Conservation (phyloP, 2,888 invertebrate species). For the Volucella zonaria region DNA sequence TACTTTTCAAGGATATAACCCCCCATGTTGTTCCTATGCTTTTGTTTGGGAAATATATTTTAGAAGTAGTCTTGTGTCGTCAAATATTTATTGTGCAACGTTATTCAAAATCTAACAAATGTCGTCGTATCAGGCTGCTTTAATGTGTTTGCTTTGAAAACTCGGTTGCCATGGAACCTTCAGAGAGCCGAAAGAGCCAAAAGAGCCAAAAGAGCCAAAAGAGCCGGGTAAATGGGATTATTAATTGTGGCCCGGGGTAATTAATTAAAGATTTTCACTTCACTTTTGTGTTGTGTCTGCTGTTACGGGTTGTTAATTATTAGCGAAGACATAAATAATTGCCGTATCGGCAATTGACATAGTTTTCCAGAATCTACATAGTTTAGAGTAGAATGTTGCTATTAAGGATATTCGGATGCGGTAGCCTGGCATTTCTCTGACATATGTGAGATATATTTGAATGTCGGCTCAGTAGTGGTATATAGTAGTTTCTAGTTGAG, state of each 20-base stretch:
- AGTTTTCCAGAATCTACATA: slow-evolving; percentile 6
- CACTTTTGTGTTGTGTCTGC: slow-evolving; percentile 32
- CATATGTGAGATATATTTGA: too few species aligned
- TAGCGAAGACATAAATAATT: slow-evolving; percentile 62
- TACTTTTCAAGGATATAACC: neutral
- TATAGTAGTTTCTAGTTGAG: too few species aligned
- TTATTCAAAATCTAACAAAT: slow-evolving; percentile 57
- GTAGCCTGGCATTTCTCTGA: too few species aligned
- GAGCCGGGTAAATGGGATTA: slow-evolving; percentile 43
- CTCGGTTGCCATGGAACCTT: slow-evolving; percentile 28
- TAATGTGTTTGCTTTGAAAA: slow-evolving; percentile 40
- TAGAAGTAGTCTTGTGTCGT: slow-evolving; percentile 47
- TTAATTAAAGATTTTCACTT: slow-evolving; percentile 67
- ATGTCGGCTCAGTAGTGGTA: too few species aligned
- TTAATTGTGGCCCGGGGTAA: slow-evolving; percentile 60
- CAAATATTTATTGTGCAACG: slow-evolving; percentile 67
- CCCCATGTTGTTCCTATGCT: too few species aligned
- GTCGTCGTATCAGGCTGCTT: slow-evolving; percentile 15
- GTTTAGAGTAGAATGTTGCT: too few species aligned
- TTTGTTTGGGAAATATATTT: slow-evolving; percentile 29
- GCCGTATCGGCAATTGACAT: slow-evolving; percentile 55
- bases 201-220: too few species aligned
- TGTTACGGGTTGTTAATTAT: slow-evolving; percentile 59
- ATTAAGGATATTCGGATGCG: too few species aligned
- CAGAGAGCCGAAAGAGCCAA: slow-evolving; percentile 29